phyloP scores from a whole-genome alignment of 2,113 vertebrate species.

The Carassius gibelio region DNA sequence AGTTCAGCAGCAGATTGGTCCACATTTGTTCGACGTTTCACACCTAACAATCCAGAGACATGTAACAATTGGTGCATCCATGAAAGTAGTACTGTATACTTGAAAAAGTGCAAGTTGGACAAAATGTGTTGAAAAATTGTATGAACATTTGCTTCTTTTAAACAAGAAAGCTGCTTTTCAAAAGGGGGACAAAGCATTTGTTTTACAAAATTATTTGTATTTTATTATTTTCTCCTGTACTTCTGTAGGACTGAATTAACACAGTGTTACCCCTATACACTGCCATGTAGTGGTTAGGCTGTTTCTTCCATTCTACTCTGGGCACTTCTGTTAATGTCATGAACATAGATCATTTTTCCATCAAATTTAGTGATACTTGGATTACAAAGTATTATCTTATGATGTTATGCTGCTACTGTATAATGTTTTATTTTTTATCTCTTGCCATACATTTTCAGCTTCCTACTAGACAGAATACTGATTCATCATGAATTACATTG shows the following conservation, averaged over 20 bases:
- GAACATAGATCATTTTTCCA: slow-evolving; percentile 82
- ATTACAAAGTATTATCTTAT: slow-evolving; percentile 99
- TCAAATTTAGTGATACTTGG: slow-evolving; percentile 92
- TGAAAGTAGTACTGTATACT: slow-evolving; percentile 99
- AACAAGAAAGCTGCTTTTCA: slow-evolving; percentile 99
- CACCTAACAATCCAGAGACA: slow-evolving; percentile 99
- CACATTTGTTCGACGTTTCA: slow-evolving; percentile 99
- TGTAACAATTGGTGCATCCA: slow-evolving; percentile 99
- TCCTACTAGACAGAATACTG: slow-evolving; percentile 93
- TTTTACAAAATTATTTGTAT: slow-evolving; percentile 85
- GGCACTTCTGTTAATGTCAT: slow-evolving; percentile 98
- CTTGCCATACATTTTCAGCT: slow-evolving; percentile 95
- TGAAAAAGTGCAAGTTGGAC: slow-evolving; percentile 99
- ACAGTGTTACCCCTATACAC: slow-evolving; percentile 94
- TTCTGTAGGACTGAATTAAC: slow-evolving; percentile 94
- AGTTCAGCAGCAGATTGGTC: slow-evolving; percentile 99
- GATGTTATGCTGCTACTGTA: slow-evolving; percentile 99
- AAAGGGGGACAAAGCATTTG: slow-evolving; percentile 93
- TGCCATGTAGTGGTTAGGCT: slow-evolving; percentile 93
- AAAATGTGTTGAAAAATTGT: slow-evolving; percentile 87
- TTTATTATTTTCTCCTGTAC: slow-evolving; percentile 84
- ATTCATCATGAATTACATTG: slow-evolving; percentile 83
- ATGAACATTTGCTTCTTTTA: slow-evolving; percentile 95
- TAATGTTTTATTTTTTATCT: slow-evolving; percentile 82
- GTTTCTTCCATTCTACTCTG: slow-evolving; percentile 95